Conservation (phyloP, 2,113 vertebrate species). For the Galeopterus variegatus region DNA sequence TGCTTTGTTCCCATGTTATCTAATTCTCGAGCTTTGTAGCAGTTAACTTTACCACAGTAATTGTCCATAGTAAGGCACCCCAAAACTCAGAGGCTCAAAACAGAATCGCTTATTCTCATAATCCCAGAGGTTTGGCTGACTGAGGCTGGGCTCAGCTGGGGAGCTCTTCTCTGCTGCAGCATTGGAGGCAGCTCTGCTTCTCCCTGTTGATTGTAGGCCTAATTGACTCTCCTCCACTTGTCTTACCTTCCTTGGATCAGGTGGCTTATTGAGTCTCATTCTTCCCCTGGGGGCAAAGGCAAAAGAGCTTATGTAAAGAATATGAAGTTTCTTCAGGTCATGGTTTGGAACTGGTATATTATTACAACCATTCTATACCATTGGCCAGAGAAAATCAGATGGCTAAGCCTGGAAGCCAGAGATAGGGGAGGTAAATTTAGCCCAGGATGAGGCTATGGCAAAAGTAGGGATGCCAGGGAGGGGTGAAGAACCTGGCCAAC, state of each 20-base stretch:
- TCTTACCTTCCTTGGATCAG: background rate
- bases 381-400: background rate
- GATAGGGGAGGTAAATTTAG: accelerated
- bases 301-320: background rate
- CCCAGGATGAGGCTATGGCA: background rate
- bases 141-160: background rate
- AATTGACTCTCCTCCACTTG: background rate
- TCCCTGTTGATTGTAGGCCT: background rate
- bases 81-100: background rate
- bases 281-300: background rate
- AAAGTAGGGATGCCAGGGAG: background rate
- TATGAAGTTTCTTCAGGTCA: background rate
- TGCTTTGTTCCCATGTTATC: background rate
- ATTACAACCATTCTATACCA: background rate
- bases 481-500: background rate
- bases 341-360: background rate
- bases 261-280: background rate
- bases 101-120: background rate
- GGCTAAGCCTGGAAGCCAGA: background rate
- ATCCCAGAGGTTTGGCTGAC: background rate
- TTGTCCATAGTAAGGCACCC: background rate
- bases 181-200: background rate
- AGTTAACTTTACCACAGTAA: background rate
- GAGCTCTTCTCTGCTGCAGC: background rate
- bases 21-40: background rate